These are phyloP conservation scores for Morone saxatilis DNA, from an alignment of 2,113 vertebrate genomes.

Conservation along the genomic window DNA sequence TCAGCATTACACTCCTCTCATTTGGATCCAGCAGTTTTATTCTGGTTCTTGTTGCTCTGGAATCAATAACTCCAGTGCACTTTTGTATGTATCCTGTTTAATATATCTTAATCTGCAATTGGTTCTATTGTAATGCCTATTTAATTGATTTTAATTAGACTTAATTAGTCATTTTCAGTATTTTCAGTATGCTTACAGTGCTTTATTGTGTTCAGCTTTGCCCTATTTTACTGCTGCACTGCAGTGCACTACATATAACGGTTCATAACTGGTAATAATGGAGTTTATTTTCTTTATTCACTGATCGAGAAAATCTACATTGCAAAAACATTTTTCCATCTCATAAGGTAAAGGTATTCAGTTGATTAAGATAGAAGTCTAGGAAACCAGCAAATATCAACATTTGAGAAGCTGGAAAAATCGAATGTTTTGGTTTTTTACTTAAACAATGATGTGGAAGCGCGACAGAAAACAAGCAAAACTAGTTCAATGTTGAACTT, in stretches of 20 bases:
- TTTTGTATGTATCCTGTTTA: neutral
- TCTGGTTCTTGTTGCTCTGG: neutral
- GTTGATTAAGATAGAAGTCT: neutral
- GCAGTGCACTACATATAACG: neutral
- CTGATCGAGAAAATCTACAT: neutral
- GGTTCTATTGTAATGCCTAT: neutral
- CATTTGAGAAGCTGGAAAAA: neutral
- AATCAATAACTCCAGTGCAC: neutral
- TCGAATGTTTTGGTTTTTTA: neutral
- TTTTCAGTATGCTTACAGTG: neutral
- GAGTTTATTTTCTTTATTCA: neutral
- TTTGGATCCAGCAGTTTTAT: neutral
- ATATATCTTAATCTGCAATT: neutral
- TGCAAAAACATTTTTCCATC: neutral
- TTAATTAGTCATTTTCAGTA: neutral
- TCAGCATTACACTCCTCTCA: neutral
- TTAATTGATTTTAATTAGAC: conserved; percentile 9
- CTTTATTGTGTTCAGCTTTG: neutral
- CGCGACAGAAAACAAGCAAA: neutral
- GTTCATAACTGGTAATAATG: neutral
- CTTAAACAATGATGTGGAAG: neutral
- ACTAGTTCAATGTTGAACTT: neutral
- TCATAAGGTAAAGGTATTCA: neutral
- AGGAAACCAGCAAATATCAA: neutral
- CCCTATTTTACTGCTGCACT: neutral